A percentile compares a stretch with the other conserved stretches of the same genome.
These are phyloP conservation scores for Steinernema hermaphroditum DNA, from an alignment of 2,888 invertebrate genomes.

Conservation along the genomic window DNA sequence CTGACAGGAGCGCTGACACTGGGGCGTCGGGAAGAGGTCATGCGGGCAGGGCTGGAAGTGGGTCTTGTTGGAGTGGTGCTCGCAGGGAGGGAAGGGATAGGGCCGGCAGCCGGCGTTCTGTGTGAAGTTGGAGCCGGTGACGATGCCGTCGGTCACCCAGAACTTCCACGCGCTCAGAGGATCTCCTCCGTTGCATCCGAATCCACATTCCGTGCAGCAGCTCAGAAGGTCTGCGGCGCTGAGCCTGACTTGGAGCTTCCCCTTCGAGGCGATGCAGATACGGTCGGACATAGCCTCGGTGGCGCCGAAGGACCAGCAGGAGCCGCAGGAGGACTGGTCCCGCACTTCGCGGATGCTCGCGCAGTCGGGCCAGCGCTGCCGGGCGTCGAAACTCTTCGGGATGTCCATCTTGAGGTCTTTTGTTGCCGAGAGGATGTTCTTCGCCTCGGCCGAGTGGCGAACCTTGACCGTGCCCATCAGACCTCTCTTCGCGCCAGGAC, in stretches of 20 bases:
- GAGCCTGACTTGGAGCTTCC: slow-evolving; percentile 66
- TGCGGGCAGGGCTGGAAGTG: slow-evolving; percentile 67
- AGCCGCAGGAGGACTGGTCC: slow-evolving; percentile 87
- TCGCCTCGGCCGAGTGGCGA: slow-evolving; percentile 55
- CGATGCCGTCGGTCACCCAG: slow-evolving; percentile 82
- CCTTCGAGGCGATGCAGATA: slow-evolving; percentile 69
- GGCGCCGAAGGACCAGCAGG: slow-evolving; percentile 78
- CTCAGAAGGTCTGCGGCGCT: slow-evolving; percentile 70
- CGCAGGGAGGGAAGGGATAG: slow-evolving; percentile 83
- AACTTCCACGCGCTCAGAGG: slow-evolving; percentile 83
- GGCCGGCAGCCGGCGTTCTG: slow-evolving; percentile 78
- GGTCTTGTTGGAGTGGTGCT: slow-evolving; percentile 83
- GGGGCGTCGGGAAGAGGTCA: slow-evolving; percentile 71
- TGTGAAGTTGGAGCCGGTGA: slow-evolving; percentile 78
- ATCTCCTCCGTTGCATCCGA: slow-evolving; percentile 78
- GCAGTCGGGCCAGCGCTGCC: slow-evolving; percentile 73
- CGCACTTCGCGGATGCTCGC: slow-evolving; percentile 81
- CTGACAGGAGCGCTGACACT: slow-evolving; percentile 77
- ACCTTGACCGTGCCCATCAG: slow-evolving; percentile 64
- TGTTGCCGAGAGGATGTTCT: slow-evolving; percentile 52
- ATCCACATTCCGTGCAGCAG: slow-evolving; percentile 69
- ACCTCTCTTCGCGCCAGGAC: slow-evolving; percentile 55
- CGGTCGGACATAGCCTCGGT: slow-evolving; percentile 71
- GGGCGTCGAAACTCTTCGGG: slow-evolving; percentile 39
- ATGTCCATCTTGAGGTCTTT: slow-evolving; percentile 49